Evolutionary conservation across 2,797 vertebrate species (phyloP).

Genomic region (Sebastes steindachneri): DNA sequence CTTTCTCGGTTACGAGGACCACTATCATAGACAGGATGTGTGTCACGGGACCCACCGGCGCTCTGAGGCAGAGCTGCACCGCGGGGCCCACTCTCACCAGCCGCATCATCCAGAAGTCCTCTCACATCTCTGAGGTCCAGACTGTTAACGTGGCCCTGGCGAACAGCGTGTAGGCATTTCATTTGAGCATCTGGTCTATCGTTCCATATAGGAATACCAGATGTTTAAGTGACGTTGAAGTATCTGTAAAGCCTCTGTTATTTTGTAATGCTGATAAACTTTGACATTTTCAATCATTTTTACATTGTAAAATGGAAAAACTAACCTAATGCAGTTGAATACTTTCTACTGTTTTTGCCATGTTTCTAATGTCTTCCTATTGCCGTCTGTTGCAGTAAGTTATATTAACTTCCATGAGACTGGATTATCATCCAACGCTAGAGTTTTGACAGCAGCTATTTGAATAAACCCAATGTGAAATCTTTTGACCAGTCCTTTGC

Average conservation of each 20-base stretch:
- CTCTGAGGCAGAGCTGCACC: slow-evolving; percentile 56
- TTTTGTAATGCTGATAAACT: slow-evolving; percentile 55
- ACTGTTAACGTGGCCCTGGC: slow-evolving; percentile 90
- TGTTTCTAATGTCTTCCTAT: slow-evolving; percentile 44
- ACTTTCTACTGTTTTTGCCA: slow-evolving; percentile 42
- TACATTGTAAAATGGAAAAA: slow-evolving; percentile 57
- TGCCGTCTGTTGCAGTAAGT: slow-evolving; percentile 72
- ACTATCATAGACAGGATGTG: slow-evolving; percentile 37
- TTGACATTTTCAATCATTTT: slow-evolving; percentile 48
- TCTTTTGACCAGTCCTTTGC: slow-evolving; percentile 29
- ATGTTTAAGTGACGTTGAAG: slow-evolving; percentile 42
- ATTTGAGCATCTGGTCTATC: slow-evolving; percentile 15
- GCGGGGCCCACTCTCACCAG: slow-evolving; percentile 82
- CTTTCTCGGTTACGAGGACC: slow-evolving; percentile 41
- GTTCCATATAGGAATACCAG: slow-evolving; percentile 45
- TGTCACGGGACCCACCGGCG: slow-evolving; percentile 13
- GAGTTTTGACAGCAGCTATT: slow-evolving; percentile 68
- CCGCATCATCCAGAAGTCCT: slow-evolving; percentile 97
- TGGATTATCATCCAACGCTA: slow-evolving; percentile 82
- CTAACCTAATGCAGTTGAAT: slow-evolving; percentile 34
- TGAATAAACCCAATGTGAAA: slow-evolving; percentile 80
- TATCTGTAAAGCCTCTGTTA: slow-evolving; percentile 48
- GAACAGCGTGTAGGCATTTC: slow-evolving; percentile 69
- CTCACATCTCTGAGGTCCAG: slow-evolving; percentile 96
- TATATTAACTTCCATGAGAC: slow-evolving; percentile 83